A percentile compares a stretch with the other conserved stretches of the same genome.
Conservation (phyloP, 2,113 vertebrate genomes). For the Tretioscincus oriximinensis region DNA sequence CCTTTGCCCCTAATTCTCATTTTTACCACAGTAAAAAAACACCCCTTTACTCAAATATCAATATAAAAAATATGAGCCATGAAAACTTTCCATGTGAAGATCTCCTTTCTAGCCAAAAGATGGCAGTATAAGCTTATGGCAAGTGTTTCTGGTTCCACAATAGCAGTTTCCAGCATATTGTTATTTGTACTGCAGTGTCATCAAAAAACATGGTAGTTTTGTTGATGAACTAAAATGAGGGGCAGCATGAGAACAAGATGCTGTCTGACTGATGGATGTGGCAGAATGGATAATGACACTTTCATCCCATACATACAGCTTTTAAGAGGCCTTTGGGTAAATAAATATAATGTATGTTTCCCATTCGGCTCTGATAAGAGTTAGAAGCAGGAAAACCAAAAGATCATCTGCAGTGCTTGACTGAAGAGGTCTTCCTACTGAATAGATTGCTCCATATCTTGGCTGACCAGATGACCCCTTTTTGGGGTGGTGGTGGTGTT, state of each 20-base stretch:
- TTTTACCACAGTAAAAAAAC: not conserved
- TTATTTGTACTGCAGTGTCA: not conserved
- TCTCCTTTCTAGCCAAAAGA: conserved; percentile 47
- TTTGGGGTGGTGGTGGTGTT: too few species aligned
- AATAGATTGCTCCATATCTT: too few species aligned
- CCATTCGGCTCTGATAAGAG: too few species aligned
- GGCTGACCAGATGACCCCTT: too few species aligned
- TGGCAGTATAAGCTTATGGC: conserved; percentile 58
- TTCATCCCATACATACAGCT: too few species aligned
- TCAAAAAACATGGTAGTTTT: not conserved
- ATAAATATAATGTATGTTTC: too few species aligned
- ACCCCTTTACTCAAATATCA: not conserved
- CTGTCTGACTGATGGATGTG: not conserved
- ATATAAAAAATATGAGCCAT: not conserved
- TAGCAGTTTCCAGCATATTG: not conserved
- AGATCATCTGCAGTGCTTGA: too few species aligned
- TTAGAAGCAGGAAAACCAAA: too few species aligned
- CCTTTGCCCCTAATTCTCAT: not conserved
- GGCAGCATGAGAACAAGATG: fast-evolving
- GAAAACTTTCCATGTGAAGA: not conserved
- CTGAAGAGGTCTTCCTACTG: too few species aligned
- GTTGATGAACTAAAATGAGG: not conserved
- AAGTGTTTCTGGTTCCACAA: fast-evolving
- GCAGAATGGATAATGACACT: not conserved
- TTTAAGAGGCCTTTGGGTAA: too few species aligned